Base-by-base conservation (phyloP, 2,113 vertebrate species). In the Toxotes chatareus region DNA sequence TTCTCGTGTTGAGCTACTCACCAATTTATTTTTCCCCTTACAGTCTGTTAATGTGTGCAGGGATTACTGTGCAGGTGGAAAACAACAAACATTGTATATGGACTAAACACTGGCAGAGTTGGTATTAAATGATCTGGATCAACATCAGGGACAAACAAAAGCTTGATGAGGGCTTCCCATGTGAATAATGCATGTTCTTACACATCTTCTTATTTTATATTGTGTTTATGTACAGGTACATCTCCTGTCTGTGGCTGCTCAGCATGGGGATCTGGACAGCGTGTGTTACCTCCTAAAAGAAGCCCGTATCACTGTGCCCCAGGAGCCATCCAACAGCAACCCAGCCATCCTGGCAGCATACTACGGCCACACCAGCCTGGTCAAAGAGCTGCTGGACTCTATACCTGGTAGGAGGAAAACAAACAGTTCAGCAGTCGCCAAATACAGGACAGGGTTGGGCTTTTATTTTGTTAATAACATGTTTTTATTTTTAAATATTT, bases 281-380 rank as follows among this genome's bases (percentile, higher is more conserved):
- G 96, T 98, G 49, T 88, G 87, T 21, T 97, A 96, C 86, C 94
- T 99, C 40, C 94, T 99, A 49, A 93, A 94, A 8, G 95, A 98
- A 13, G 96, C 92, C 0, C 66, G 53, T 4, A 92, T 97, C 66
- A 8, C 88, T 19, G 80, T 98, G 4, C 94, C 96, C 0, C 94
- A 89, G 0, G 97, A 98, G 51, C 97, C 96, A 5, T 95, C 89
- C 0, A 94, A 96, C 27, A 93, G 92, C 82, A 97, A 99, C 60
- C 96, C 98, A 0, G 97, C 96, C 0, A 94, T 99, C 82, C 81
- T 97, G 73, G 98, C 98, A 0, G 96, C 97, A 0, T 94, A 95
- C 85, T 95, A 93, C 12, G 98, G 98, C 23, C 96, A 98, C 64
- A 79, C 90, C 5, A 86, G 90, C 0, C 3, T 98, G 2, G 95